These are phyloP conservation scores for Orthonevra nobilis DNA, from an alignment of 2,888 invertebrate genomes.

Conservation along the genomic window DNA sequence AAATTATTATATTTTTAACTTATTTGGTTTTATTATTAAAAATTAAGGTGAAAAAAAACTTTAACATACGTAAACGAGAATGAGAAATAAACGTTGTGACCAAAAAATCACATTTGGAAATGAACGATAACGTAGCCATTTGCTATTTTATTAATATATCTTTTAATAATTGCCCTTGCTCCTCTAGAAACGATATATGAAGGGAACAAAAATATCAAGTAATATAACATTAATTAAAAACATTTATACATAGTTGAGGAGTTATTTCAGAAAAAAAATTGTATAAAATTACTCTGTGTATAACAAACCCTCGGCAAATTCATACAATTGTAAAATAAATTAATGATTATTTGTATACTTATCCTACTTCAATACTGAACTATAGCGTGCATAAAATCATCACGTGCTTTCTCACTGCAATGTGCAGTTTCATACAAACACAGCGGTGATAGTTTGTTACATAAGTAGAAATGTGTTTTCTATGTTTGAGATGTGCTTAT, in stretches of 20 bases:
- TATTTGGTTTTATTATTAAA: slow-evolving; percentile 23
- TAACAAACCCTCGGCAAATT: slow-evolving; percentile 13
- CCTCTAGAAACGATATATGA: slow-evolving; percentile 27
- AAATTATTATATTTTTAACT: slow-evolving; percentile 3
- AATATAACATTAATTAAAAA: slow-evolving; percentile 5
- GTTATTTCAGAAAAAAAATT: slow-evolving; percentile 6
- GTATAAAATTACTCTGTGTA: slow-evolving; percentile 15
- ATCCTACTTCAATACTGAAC: slow-evolving; percentile 34
- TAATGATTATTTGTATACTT: slow-evolving; percentile 16
- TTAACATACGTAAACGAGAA: not conserved
- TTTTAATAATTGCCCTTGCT: not conserved
- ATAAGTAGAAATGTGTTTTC: slow-evolving; percentile 52
- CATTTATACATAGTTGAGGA: slow-evolving; percentile 19
- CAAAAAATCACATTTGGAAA: not conserved
- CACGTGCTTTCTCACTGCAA: slow-evolving; percentile 39
- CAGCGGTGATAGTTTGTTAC: slow-evolving; percentile 36
- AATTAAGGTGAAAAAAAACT: slow-evolving; percentile 3
- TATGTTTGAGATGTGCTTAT: slow-evolving; percentile 48
- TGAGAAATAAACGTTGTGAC: slow-evolving; percentile 10
- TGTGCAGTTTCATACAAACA: slow-evolving; percentile 40
- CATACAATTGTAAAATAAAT: too few relatives aligned
- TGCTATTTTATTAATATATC: not conserved
- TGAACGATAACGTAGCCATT: too few relatives aligned
- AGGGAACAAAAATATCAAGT: slow-evolving; percentile 56
- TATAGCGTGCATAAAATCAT: too few relatives aligned